Base-by-base conservation (phyloP, 2,113 vertebrate species). In the Picathartes gymnocephalus region DNA sequence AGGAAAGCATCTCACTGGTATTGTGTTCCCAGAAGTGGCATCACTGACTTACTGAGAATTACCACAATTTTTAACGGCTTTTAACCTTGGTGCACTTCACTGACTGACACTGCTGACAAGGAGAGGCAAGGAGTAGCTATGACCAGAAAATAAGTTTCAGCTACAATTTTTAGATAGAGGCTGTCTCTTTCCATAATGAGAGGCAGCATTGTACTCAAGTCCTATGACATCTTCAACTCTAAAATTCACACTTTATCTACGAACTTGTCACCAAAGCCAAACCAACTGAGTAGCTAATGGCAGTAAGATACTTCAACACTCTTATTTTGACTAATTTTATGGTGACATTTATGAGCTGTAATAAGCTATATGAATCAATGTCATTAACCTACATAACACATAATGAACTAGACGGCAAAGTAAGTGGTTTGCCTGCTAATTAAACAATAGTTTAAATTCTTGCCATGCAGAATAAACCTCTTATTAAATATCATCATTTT, bases 271-370 rank as follows among this genome's bases (percentile, higher is more conserved):
- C 39, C 74, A 88, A 85, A 84, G 28, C 27, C 31, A 95, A 83
- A 79, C 35, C 39, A 66, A 42, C 30, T 62, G 68, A 15, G 13
- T 66, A 90, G 65, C 42, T 65, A 86, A 85, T 60, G 64, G 81
- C 60, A 93, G 81, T 35, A 73, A 77, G 60, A 69, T 44, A 82
- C 37, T 73, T 83, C 20, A 69, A 48, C 50, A 64, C 31, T 72
- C 81, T 76, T 62, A 54, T 65, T 94, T 90, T 85, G 23, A 79
- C 35, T 80, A 42, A 73, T 87, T 91, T 94, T 88, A 92, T 4
- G 6, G 54, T 73, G 87, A 93, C 64, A 77, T 93, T 95, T 91
- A 94, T 51, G n/a, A 91, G 82, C 44, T 81, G 44, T 81, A 93
- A 94, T 66, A 25, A 94, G 47, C 40, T 79, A 64, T 40, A 72